Evolutionary conservation across 2,113 vertebrate genomes (phyloP).

Genomic region (Rostratula benghalensis): DNA sequence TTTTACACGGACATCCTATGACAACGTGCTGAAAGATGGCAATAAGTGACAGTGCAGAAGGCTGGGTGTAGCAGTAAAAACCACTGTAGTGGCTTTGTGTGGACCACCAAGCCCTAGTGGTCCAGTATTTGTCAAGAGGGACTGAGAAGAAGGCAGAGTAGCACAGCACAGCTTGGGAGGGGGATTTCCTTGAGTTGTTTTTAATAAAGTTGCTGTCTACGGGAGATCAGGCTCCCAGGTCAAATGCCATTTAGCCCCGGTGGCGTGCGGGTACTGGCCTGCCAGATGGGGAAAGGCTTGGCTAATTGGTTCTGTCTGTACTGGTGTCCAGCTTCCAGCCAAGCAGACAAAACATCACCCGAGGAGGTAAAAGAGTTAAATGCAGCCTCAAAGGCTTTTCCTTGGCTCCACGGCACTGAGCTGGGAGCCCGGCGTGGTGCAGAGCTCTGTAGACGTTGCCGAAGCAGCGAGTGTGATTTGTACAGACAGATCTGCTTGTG

Average conservation of each 20-base stretch:
- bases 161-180: neutral
- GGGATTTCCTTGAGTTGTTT: neutral
- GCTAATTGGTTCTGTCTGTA: constrained; percentile 24
- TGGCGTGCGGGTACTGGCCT: neutral
- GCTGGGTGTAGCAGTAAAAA: neutral
- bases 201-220: neutral
- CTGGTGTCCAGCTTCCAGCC: neutral
- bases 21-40: neutral
- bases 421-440: neutral
- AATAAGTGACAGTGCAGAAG: neutral
- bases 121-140: neutral
- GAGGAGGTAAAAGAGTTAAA: constrained; percentile 6
- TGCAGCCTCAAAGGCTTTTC: constrained; percentile 4
- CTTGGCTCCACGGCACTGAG: neutral
- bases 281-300: constrained; percentile 16
- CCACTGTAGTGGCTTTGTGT: neutral
- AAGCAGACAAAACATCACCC: constrained; percentile 26
- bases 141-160: neutral
- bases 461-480: neutral
- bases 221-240: neutral
- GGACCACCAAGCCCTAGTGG: neutral
- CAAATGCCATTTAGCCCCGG: constrained; percentile 4
- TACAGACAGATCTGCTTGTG: neutral
- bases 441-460: neutral
- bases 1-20: neutral